Percentiles rank a stretch among this genome's conserved stretches.
phyloP scores from a whole-genome alignment of 2,797 vertebrate genomes.

The Anolis apletophallus region DNA sequence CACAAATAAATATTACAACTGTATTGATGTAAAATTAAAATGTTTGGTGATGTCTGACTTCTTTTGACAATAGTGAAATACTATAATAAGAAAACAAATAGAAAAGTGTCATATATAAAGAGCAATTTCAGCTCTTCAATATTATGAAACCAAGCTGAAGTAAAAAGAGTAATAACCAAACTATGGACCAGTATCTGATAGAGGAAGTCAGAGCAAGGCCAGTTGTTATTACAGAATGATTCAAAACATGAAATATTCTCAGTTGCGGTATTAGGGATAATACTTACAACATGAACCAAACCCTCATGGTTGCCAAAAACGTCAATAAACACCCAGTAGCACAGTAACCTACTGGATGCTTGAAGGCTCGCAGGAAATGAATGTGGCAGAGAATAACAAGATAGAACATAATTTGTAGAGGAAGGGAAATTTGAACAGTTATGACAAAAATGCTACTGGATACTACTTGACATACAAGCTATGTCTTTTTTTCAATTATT shows the following conservation, averaged over 20 bases:
- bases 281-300: not conserved
- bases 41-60: not conserved
- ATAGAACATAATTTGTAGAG: not conserved
- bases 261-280: not conserved
- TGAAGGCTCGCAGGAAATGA: not conserved
- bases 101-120: not conserved
- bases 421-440: not conserved
- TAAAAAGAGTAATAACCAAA: not conserved
- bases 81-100: not conserved
- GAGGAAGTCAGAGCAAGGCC: not conserved
- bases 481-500: not conserved
- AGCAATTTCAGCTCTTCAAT: not conserved
- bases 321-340: not conserved
- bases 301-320: conserved; percentile 3
- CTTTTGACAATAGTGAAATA: not conserved
- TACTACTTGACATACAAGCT: not conserved
- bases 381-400: not conserved
- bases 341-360: not conserved
- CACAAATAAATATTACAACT: not conserved
- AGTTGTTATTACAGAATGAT: not conserved
- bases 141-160: not conserved
- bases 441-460: not conserved
- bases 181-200: not conserved
- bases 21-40: not conserved
- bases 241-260: not conserved